Conservation (phyloP, 2,888 invertebrate genomes). For the Brenthis ino region DNA sequence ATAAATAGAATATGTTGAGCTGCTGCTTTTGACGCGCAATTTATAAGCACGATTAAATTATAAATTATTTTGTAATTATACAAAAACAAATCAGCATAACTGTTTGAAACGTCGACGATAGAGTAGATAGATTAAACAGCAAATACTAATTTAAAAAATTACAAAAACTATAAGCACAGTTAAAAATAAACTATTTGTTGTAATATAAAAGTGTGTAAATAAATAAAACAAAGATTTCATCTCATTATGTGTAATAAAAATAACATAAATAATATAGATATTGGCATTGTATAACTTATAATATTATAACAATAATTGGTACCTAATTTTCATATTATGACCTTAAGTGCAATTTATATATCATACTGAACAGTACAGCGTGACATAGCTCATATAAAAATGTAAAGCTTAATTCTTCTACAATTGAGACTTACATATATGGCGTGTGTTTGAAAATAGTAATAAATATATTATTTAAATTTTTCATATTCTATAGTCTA, state of each 20-base stretch:
- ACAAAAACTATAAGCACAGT: too few relatives aligned
- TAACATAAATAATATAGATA: constrained; percentile 31
- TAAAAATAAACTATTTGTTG: too few relatives aligned
- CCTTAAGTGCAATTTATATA: constrained; percentile 19
- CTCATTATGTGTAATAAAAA: constrained; percentile 33
- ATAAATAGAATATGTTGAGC: too few relatives aligned
- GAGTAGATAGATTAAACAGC: too few relatives aligned
- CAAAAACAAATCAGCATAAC: too few relatives aligned
- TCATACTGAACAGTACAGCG: constrained; percentile 9
- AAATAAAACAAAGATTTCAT: constrained; percentile 13
- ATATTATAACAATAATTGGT: constrained; percentile 31
- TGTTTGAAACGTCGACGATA: too few relatives aligned
- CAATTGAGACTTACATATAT: constrained; percentile 21
- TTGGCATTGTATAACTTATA: constrained; percentile 30
- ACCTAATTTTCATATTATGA: constrained; percentile 27
- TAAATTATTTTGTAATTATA: too few relatives aligned
- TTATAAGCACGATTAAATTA: too few relatives aligned
- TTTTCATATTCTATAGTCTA: constrained; percentile 12
- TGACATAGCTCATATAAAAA: constrained; percentile 28
- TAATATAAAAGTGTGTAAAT: background rate
- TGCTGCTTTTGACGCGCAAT: too few relatives aligned
- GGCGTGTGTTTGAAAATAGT: constrained; percentile 21
- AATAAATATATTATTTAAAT: constrained; percentile 21
- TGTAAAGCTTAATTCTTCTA: constrained; percentile 26
- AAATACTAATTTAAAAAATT: too few relatives aligned